These are phyloP conservation scores for Paracanthobrama guichenoti DNA, from an alignment of 2,113 vertebrate genomes.

Conservation along the genomic window DNA sequence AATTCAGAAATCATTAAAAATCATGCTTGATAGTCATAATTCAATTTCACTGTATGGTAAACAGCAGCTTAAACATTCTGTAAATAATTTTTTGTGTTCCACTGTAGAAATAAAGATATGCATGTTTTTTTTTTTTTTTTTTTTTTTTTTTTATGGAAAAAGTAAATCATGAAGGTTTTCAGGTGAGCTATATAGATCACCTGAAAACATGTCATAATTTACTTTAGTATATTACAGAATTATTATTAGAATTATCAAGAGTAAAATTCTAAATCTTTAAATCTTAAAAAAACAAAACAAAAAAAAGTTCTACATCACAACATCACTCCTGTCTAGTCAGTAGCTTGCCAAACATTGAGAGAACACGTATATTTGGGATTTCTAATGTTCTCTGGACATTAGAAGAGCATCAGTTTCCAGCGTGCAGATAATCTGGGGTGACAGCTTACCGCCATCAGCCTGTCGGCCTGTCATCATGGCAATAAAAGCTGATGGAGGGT, in stretches of 20 bases:
- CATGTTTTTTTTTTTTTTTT: too few species aligned
- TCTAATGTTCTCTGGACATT: conserved; percentile 41
- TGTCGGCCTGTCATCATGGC: conserved; percentile 68
- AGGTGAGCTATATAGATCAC: too few species aligned
- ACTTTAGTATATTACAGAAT: too few species aligned
- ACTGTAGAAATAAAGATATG: too few species aligned
- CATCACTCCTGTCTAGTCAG: not conserved
- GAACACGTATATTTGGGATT: conserved; percentile 46
- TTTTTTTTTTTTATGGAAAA: too few species aligned
- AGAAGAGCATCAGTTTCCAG: conserved; percentile 54
- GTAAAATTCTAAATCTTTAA: not conserved
- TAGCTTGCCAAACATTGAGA: conserved; percentile 20
- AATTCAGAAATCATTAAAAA: too few species aligned
- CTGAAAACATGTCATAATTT: too few species aligned
- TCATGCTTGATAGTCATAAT: too few species aligned
- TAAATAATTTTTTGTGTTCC: too few species aligned
- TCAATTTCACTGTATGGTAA: too few species aligned
- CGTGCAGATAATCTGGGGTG: conserved; percentile 67
- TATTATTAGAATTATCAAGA: not conserved
- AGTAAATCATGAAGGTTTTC: too few species aligned
- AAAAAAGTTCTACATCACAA: not conserved
- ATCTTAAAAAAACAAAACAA: not conserved
- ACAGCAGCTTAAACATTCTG: too few species aligned
- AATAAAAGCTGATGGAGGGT: conserved; percentile 57
- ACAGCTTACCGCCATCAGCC: conserved; percentile 68